phyloP scores from a whole-genome alignment of 2,113 vertebrate genomes.

The Microtus richardsoni region DNA sequence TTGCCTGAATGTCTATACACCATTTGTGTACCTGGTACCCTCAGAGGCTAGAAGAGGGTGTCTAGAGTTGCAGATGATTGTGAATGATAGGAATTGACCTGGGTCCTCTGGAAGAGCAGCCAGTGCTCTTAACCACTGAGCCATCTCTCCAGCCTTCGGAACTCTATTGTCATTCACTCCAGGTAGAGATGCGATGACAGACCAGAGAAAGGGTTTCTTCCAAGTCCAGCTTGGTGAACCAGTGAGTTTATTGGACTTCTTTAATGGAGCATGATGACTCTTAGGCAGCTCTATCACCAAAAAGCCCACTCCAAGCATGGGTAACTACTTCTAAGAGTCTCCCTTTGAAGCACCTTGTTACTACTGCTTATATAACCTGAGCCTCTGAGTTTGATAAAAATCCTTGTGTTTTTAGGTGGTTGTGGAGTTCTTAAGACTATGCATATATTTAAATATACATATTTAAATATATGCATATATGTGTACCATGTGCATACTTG shows the following conservation, averaged over 20 bases:
- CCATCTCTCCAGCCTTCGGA: not conserved
- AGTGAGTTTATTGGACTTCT: not conserved
- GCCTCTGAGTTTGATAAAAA: not conserved
- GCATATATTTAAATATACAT: not conserved
- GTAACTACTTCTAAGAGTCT: not conserved
- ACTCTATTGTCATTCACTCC: not conserved
- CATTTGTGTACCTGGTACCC: not conserved
- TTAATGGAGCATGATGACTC: not conserved
- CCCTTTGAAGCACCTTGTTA: not conserved
- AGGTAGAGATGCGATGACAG: not conserved
- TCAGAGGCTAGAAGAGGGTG: not conserved
- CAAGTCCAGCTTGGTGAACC: constrained; percentile 1
- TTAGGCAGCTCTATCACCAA: not conserved
- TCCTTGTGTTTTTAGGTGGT: not conserved
- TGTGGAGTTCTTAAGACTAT: not conserved
- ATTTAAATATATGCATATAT: not conserved
- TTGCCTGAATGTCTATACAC: not conserved
- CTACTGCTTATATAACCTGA: not conserved
- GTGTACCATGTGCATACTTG: not conserved
- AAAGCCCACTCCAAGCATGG: not conserved
- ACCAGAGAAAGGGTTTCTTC: not conserved
- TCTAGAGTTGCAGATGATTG: not conserved
- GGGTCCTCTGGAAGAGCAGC: not conserved
- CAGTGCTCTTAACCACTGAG: not conserved
- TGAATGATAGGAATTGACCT: not conserved